A percentile compares a stretch with the other conserved stretches of the same genome.
Evolutionary conservation across 2,888 invertebrate species (phyloP).

Genomic region (Lissocephala sabroskyi): DNA sequence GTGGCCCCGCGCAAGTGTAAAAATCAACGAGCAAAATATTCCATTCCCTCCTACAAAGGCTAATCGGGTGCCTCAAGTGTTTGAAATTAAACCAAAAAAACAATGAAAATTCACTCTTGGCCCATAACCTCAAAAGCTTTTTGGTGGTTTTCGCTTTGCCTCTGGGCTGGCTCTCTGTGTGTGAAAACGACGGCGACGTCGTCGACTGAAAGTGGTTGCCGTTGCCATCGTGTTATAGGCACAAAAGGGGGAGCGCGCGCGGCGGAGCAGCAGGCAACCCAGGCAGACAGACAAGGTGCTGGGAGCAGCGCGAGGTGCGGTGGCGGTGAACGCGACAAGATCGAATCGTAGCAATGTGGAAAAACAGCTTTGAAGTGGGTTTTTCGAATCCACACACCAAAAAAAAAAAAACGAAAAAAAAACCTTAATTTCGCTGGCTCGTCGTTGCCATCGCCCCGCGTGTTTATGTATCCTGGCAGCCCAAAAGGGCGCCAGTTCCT

Average conservation of each 20-base stretch:
- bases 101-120: conserved; percentile 44
- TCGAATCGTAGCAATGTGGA: conserved; percentile 46
- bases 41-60: conserved; percentile 10
- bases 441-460: no score
- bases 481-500: no score
- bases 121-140: conserved; percentile 63
- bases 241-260: no score
- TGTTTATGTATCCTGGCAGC: no score
- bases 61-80: background rate
- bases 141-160: conserved; percentile 38
- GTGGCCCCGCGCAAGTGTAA: conserved; percentile 29
- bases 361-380: conserved; percentile 57
- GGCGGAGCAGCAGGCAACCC: no score
- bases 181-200: conserved; percentile 44
- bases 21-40: conserved; percentile 18
- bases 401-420: no score
- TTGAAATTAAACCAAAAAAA: conserved; percentile 23
- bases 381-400: conserved; percentile 13
- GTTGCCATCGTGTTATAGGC: conserved; percentile 22
- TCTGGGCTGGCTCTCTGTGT: conserved; percentile 21
- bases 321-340: conserved; percentile 40
- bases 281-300: conserved; percentile 41
- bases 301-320: conserved; percentile 50
- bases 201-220: conserved; percentile 55
- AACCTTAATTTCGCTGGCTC: no score